phyloP scores from a whole-genome alignment of 2,888 invertebrate genomes.

The Tetranychus piercei region DNA sequence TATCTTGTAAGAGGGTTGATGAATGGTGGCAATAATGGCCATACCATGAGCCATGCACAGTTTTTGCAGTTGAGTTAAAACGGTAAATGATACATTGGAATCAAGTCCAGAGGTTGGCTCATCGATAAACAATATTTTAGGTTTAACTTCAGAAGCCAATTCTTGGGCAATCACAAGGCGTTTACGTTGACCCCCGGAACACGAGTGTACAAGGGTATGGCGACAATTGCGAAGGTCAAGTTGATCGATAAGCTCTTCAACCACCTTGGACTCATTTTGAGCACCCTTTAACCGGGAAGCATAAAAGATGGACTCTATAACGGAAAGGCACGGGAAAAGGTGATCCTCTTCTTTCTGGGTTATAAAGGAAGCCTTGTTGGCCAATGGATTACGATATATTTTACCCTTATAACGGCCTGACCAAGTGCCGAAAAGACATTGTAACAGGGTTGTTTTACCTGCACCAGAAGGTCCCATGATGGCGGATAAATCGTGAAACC shows the following conservation, averaged over 20 bases:
- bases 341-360: conserved; percentile 13
- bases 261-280: not conserved
- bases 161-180: conserved; percentile 15
- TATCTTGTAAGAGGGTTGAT: conserved; percentile 12
- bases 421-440: conserved; percentile 12
- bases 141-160: conserved; percentile 1
- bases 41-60: not conserved
- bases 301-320: conserved; percentile 11
- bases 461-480: conserved; percentile 15
- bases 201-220: conserved; percentile 8
- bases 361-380: conserved; percentile 9
- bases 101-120: conserved; percentile 13
- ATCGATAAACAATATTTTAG: conserved; percentile 12
- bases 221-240: conserved; percentile 7
- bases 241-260: conserved; percentile 12
- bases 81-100: not conserved
- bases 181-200: conserved; percentile 13
- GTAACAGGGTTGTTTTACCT: conserved; percentile 12
- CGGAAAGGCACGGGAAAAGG: conserved; percentile 5
- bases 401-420: conserved; percentile 7
- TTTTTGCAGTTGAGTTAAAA: conserved; percentile 12
- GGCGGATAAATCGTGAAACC: not conserved
- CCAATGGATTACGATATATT: conserved; percentile 4
- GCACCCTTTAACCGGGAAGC: conserved; percentile 8
- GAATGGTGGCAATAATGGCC: conserved; percentile 16